Conservation (phyloP, 2,888 invertebrate genomes). For the Euzophera pinguis region DNA sequence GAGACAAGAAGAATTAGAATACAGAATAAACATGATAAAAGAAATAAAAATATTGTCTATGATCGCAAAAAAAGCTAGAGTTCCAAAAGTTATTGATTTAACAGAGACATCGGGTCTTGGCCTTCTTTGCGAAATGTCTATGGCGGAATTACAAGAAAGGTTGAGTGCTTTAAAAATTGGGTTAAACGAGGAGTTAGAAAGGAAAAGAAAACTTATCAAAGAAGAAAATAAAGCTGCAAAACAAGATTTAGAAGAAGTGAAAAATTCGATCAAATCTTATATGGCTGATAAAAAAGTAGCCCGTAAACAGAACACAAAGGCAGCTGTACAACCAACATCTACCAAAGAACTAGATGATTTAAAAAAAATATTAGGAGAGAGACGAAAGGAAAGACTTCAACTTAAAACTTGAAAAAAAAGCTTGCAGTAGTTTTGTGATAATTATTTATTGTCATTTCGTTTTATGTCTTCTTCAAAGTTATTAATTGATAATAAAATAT, state of each 20-base stretch:
- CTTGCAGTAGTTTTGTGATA: background rate
- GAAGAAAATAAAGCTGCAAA: conserved; percentile 64
- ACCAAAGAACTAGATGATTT: conserved; percentile 69
- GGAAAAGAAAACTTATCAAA: conserved; percentile 62
- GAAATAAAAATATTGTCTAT: conserved; percentile 71
- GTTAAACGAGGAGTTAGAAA: conserved; percentile 74
- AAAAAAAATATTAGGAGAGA: conserved; percentile 70
- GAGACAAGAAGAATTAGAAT: conserved; percentile 72
- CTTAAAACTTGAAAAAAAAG: background rate
- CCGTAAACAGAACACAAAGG: conserved; percentile 47
- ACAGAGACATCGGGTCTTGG: conserved; percentile 80
- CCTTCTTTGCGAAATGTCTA: conserved; percentile 82
- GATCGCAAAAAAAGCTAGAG: conserved; percentile 71
- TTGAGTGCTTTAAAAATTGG: conserved; percentile 68
- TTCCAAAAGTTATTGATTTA: conserved; percentile 78
- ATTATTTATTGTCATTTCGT: background rate
- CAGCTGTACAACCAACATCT: conserved; percentile 27
- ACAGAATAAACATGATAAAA: conserved; percentile 67
- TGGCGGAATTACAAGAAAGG: conserved; percentile 81
- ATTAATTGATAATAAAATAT: conserved; percentile 7
- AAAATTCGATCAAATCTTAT: conserved; percentile 58
- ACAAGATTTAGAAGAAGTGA: conserved; percentile 65
- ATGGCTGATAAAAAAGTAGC: conserved; percentile 47
- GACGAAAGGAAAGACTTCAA: conserved; percentile 52
- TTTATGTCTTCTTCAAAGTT: background rate